Conservation (phyloP, 2,113 vertebrate species). For the Elephantulus edwardii region DNA sequence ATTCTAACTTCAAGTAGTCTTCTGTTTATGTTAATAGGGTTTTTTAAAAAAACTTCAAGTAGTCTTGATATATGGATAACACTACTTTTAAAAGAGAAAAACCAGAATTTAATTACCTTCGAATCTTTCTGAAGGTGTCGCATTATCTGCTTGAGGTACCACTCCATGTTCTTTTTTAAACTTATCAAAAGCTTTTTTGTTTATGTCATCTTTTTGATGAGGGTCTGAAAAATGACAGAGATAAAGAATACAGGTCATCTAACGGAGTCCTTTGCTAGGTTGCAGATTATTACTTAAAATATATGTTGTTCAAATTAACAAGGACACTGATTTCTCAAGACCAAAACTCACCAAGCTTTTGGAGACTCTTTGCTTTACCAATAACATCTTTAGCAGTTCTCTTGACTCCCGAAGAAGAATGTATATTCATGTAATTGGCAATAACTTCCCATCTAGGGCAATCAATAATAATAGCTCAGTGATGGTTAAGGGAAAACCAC, state of each 20-base stretch:
- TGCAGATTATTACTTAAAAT: constrained; percentile 9
- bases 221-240: constrained; percentile 85
- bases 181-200: constrained; percentile 98
- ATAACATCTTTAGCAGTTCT: constrained; percentile 98
- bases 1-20: no score
- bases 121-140: constrained; percentile 94
- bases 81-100: background rate
- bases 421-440: constrained; percentile 98
- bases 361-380: constrained; percentile 97
- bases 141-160: constrained; percentile 92
- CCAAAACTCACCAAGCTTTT: constrained; percentile 91
- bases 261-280: constrained; percentile 32
- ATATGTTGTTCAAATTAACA: constrained; percentile 56
- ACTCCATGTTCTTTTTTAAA: constrained; percentile 95
- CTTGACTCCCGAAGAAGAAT: constrained; percentile 93
- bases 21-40: no score
- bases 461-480: background rate
- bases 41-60: background rate
- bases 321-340: constrained; percentile 53
- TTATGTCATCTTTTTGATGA: constrained; percentile 96
- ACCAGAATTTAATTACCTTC: constrained; percentile 86
- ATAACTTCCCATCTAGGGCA: constrained; percentile 96
- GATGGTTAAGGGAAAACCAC: background rate
- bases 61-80: background rate
- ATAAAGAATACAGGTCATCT: background rate